A percentile compares a stretch with the other conserved stretches of the same genome.
Evolutionary conservation across 2,113 vertebrate species (phyloP).

Genomic region (Salvelinus sp.): DNA sequence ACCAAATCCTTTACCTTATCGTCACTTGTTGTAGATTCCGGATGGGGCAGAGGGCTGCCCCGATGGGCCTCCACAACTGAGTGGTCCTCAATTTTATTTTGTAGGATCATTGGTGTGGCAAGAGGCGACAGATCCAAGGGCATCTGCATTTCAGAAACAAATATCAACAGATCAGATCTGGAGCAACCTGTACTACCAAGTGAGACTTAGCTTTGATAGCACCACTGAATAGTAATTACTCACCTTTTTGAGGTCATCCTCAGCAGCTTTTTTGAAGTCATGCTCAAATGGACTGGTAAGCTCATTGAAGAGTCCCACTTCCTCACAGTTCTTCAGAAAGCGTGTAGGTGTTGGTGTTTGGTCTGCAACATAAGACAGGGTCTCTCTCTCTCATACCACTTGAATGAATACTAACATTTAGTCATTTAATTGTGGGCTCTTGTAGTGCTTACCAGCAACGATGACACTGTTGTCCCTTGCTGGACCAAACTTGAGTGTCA

Average conservation of each 20-base stretch:
- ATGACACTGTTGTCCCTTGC: conserved; percentile 97
- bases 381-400: neutral
- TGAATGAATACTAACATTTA: neutral
- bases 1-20: conserved; percentile 81
- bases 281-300: conserved; percentile 97
- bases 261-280: conserved; percentile 96
- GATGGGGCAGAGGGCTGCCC: conserved; percentile 94
- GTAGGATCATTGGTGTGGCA: conserved; percentile 87
- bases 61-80: conserved; percentile 85
- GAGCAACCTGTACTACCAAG: neutral
- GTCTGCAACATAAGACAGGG: conserved; percentile 78
- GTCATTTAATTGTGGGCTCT: neutral
- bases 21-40: conserved; percentile 95
- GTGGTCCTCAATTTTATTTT: conserved; percentile 91
- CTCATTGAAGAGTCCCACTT: conserved; percentile 98
- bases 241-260: conserved; percentile 98
- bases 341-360: conserved; percentile 98
- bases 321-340: conserved; percentile 99
- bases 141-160: conserved; percentile 75
- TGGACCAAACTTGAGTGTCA: conserved; percentile 99
- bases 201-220: neutral
- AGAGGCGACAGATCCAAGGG: conserved; percentile 97
- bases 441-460: conserved; percentile 87
- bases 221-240: neutral
- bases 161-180: neutral